Evolutionary conservation across 2,797 vertebrate species (phyloP), one percentile per base, ranked within the genome.

Genomic region (Miichthys miiuy): DNA sequence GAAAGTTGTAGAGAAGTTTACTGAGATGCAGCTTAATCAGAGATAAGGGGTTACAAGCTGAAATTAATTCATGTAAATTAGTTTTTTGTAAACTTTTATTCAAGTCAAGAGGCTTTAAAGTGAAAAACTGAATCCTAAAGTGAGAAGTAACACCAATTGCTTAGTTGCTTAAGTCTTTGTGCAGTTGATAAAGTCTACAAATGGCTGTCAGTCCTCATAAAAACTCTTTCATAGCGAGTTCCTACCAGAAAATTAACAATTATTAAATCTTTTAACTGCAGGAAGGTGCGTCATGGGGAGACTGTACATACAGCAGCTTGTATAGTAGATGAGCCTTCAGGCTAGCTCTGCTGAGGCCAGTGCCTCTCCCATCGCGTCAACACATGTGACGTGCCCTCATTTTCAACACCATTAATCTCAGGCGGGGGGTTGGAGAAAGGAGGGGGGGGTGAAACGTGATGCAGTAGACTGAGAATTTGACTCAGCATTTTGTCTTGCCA

Each of bases 311-410:
- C 75, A 86, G 76, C 76, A 76, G 84, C 67, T 25, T 61, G 74
- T 77, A 66, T 81, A 77, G 81, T 54, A 70, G 57, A 66, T 64
- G 56, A 80, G 64, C 74, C 80, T 72, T 44, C 64, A 16, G 85
- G 83, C 70, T n/a, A 61, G 55, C 65, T 75, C 77, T 60, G 55
- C 74, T 44, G 80, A 83, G 70, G 69, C 83, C 85, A 46, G 56
- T 61, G 87, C 69, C 81, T 83, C 77, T 90, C 87, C 87, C 78
- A 71, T 60, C 38, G 50, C 68, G 34, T 82, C 89, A 72, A 72
- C 90, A 83, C 89, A 84, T 85, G 85, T 88, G 80, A 89, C 55
- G 51, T 84, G 87, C 88, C 91, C 89, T 92, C 88, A 84, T 93
- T 92, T 93, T 90, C 83, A 86, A 80, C 88, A 76, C 80, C 84